Conservation (phyloP, 2,888 invertebrate genomes). For the Hyposoter didymator region DNA sequence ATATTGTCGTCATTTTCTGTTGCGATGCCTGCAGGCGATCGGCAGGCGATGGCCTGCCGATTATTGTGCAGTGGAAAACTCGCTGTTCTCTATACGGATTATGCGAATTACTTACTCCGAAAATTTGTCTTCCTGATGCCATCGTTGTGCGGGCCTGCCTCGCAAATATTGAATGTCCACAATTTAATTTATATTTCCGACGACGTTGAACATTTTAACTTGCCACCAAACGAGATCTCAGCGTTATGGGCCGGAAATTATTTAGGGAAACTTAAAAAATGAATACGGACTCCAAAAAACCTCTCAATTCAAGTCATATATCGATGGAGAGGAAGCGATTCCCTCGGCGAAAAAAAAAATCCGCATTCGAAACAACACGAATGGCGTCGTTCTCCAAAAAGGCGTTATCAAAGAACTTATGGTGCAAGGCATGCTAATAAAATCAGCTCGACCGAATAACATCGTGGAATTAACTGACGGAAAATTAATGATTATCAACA, state of each 20-base stretch:
- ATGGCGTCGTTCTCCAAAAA: neutral
- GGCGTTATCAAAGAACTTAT: neutral
- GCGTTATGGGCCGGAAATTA: slow-evolving; percentile 7
- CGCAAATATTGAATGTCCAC: too few relatives aligned
- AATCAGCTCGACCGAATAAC: neutral
- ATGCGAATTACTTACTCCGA: too few relatives aligned
- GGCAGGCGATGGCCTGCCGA: too few relatives aligned
- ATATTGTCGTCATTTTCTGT: too few relatives aligned
- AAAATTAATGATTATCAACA: neutral
- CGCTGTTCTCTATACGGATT: too few relatives aligned
- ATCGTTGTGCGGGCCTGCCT: too few relatives aligned
- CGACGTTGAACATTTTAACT: slow-evolving; percentile 4
- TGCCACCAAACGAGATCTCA: neutral
- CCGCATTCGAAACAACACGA: neutral
- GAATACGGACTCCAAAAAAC: neutral
- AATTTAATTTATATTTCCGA: too few relatives aligned
- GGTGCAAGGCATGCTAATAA: neutral
- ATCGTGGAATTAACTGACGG: neutral
- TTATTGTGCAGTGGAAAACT: too few relatives aligned
- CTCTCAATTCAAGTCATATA: neutral
- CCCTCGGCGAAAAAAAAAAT: neutral
- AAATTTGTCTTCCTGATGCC: too few relatives aligned
- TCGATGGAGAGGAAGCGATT: neutral
- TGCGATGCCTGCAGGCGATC: too few relatives aligned
- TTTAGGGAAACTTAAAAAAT: slow-evolving; percentile 3